Evolutionary conservation across 2,888 invertebrate genomes (phyloP).

Genomic region (Trichacis sp.): DNA sequence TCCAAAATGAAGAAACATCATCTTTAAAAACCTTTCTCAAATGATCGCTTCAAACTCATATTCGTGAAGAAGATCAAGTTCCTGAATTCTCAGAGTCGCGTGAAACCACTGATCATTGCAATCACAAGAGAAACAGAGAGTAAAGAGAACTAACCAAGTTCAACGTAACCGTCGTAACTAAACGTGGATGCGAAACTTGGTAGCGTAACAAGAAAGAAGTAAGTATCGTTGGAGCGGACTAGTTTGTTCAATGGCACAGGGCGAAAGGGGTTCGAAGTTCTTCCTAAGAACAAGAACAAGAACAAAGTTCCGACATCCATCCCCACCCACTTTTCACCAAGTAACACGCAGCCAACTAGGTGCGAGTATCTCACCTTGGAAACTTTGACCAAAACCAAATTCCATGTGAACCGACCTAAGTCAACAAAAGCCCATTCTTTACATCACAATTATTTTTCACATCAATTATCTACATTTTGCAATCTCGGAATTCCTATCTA

Average conservation of each 20-base stretch:
- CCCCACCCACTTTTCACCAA: slow-evolving; percentile 54
- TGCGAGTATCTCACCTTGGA: slow-evolving; percentile 59
- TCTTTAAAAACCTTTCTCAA: too few species aligned
- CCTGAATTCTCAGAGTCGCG: slow-evolving; percentile 6
- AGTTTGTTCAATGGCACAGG: slow-evolving; percentile 67
- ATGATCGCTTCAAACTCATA: too few species aligned
- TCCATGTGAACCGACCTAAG: slow-evolving; percentile 48
- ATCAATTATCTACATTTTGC: too few species aligned
- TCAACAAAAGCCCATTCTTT: background rate
- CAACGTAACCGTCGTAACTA: slow-evolving; percentile 61
- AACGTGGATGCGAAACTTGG: slow-evolving; percentile 62
- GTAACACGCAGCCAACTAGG: slow-evolving; percentile 60
- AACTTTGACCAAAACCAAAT: slow-evolving; percentile 61
- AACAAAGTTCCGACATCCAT: slow-evolving; percentile 65
- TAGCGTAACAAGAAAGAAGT: slow-evolving; percentile 67
- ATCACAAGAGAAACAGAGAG: slow-evolving; percentile 45
- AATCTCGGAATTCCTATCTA: too few species aligned
- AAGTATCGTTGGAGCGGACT: slow-evolving; percentile 64
- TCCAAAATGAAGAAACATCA: too few species aligned
- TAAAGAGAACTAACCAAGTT: slow-evolving; percentile 56
- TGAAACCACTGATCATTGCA: slow-evolving; percentile 24
- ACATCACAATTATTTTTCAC: too few species aligned
- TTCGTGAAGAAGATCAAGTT: too few species aligned
- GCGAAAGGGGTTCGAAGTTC: slow-evolving; percentile 62
- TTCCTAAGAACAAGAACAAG: slow-evolving; percentile 68